Evolutionary conservation across 2,888 invertebrate species (phyloP).

Genomic region (Biston stratarius): DNA sequence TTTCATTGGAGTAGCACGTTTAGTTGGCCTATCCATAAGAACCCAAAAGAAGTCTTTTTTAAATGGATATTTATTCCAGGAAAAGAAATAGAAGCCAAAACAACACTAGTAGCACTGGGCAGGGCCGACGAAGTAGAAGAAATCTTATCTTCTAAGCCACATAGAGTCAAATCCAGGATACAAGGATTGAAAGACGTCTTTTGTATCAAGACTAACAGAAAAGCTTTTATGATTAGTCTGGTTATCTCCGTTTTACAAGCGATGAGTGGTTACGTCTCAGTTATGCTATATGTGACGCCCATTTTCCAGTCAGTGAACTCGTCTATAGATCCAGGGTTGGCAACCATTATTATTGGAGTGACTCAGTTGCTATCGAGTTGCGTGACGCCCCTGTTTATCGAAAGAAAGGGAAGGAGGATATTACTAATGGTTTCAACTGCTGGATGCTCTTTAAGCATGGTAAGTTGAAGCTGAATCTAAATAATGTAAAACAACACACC

Average conservation of each 20-base stretch:
- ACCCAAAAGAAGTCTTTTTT: too few species aligned
- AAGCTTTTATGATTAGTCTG: conserved; percentile 53
- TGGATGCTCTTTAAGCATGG: conserved; percentile 55
- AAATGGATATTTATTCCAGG: too few species aligned
- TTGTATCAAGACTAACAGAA: conserved; percentile 53
- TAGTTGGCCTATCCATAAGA: too few species aligned
- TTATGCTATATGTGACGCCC: conserved; percentile 52
- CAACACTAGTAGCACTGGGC: conserved; percentile 23
- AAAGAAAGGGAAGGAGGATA: conserved; percentile 53
- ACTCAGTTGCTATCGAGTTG: conserved; percentile 52
- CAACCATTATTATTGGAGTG: conserved; percentile 58
- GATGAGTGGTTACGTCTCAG: conserved; percentile 52
- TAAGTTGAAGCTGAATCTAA: conserved; percentile 43
- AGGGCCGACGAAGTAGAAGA: conserved; percentile 27
- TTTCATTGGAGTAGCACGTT: too few species aligned
- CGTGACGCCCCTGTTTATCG: conserved; percentile 56
- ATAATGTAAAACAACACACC: too few species aligned
- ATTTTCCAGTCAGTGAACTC: conserved; percentile 59
- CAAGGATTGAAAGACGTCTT: conserved; percentile 53
- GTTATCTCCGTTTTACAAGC: conserved; percentile 52
- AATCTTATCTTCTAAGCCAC: conserved; percentile 16
- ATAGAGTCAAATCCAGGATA: conserved; percentile 10
- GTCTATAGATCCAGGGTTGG: conserved; percentile 50
- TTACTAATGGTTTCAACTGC: conserved; percentile 55
- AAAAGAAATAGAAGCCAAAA: conserved; percentile 41